Conservation (phyloP, 2,888 invertebrate species). For the Mythimna ferrago region DNA sequence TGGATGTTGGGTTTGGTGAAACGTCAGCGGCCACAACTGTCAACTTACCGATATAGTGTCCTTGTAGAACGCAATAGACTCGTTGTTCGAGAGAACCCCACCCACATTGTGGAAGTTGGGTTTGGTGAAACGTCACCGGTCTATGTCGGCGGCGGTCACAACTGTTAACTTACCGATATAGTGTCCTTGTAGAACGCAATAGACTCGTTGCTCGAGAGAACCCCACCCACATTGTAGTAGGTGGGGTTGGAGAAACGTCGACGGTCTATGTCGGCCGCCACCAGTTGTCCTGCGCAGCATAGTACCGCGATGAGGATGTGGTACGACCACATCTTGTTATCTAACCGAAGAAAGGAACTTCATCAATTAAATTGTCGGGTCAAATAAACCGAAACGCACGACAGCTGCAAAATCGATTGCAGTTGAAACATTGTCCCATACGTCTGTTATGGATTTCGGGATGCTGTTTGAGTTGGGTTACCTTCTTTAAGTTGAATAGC, state of each 20-base stretch:
- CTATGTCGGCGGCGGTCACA: conserved; percentile 77
- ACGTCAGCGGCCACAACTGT: conserved; percentile 71
- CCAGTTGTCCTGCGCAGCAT: conserved; percentile 59
- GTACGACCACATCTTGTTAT: conserved; percentile 69
- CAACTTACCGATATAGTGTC: too few species aligned
- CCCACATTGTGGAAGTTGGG: conserved; percentile 96
- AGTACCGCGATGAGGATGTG: conserved; percentile 64
- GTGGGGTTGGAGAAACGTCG: conserved; percentile 91
- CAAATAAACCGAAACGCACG: background rate
- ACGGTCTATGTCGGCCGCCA: conserved; percentile 78
- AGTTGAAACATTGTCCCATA: background rate
- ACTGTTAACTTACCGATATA: conserved; percentile 14
- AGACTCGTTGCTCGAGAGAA: conserved; percentile 95
- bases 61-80: conserved; percentile 91
- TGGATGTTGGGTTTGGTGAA: conserved; percentile 93
- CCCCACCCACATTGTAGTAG: conserved; percentile 97
- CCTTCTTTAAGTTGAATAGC: too few species aligned
- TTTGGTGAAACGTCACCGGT: conserved; percentile 88
- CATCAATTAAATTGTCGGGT: background rate
- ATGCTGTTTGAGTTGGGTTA: too few species aligned
- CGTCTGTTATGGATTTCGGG: too few species aligned
- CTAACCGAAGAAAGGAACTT: conserved; percentile 7
- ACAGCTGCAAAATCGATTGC: background rate
- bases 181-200: conserved; percentile 93
- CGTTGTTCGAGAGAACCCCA: conserved; percentile 96